Evolutionary conservation across 23 tunicate genomes (phyloP), one percentile per base, ranked within the genome.

Genomic region (Halocynthia roretzi): DNA sequence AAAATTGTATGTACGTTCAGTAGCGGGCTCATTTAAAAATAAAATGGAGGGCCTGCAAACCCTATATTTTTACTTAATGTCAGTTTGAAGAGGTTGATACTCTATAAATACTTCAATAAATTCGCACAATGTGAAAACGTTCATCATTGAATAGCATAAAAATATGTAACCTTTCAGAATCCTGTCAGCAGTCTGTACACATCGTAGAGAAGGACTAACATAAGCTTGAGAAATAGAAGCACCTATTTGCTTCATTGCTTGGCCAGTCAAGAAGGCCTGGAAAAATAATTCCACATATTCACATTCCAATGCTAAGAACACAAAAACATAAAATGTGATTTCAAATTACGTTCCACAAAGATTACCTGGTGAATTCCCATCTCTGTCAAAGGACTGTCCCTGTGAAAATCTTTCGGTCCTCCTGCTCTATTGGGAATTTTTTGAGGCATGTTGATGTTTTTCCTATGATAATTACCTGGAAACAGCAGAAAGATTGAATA

Each of bases 301-400:
- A 71, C 10, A 10, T 12, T 40, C n/a, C 10, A 22, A 71, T 9
- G 61, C 76, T n/a, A n/a, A n/a, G n/a, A n/a, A n/a, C n/a, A n/a
- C n/a, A n/a, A n/a, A n/a, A n/a, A 40, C n/a, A 19, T 12, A 71
- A 40, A 44, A 20, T 31, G 15, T 31, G 44, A 31, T 31, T 31
- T 31, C 44, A 31, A 31, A 0, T 31, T 31, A 31, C 4, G 44
- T 31, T 31, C 44, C 44, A 31, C 44, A 31, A 31, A 31, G 6
- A 61, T 71, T n/a, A 92, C 98, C 87, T 92, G 98, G 55, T 92
- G 92, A 5, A 57, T 62, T 14, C 98, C 98, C 92, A 92, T 92
- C 70, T 86, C 92, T 67, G 98, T 92, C 22, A 92, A 87, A 0
- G 98, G 98, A 20, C 86, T 78, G 68, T 92, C 98, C 6, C 84